Evolutionary conservation across 92 coral and sea anemone species (phyloP), one percentile per base, ranked within the genome.

Genomic region (Blastomussa wellsi): DNA sequence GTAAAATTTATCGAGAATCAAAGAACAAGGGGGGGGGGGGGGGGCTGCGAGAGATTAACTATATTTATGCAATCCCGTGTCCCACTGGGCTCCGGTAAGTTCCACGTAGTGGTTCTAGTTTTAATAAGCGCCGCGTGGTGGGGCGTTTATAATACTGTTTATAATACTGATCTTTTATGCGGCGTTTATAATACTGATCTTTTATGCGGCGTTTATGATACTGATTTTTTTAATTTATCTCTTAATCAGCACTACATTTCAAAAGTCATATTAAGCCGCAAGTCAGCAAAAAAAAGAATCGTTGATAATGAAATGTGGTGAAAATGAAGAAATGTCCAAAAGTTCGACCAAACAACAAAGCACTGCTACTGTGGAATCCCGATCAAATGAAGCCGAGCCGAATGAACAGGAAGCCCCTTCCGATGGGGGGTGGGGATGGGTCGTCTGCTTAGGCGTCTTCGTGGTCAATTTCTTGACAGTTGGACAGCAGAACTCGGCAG

Each of bases 391-490:
- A 44, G 15, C 14, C 7, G 48, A 53, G 48, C 17, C 2, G 31
- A 55, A n/a, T 36, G 68, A 33, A 1, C 32, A 33, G 8, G 7
- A 77, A 19, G n/a, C 67, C 17, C 81, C 29, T 33, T 19, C 47
- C 11, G 83, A 79, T 7, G 74, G 74, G 22, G 39, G 74, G 33
- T 79, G 82, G 72, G 49, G 51, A 79, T 79, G 82, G 82, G 55
- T 79, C 39, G 82, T 79, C 19, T 79, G 83, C 20, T 29, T 47
- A 29, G 83, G 74, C 7, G 83, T 66, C 16, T 79, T 41, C 64
- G 55, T 79, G 39, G 83, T 79, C 22, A 62, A 79, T 65, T 79
- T 79, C 60, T 33, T 79, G 74, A 79, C 83, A 44, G 83, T 79
- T 79, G 83, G 83, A 62, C 83, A 62, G 31, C 74, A 79, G 7